Evolutionary conservation across 1,140 invertebrate species (phyloP).

Genomic region (Drosophila sp.): DNA sequence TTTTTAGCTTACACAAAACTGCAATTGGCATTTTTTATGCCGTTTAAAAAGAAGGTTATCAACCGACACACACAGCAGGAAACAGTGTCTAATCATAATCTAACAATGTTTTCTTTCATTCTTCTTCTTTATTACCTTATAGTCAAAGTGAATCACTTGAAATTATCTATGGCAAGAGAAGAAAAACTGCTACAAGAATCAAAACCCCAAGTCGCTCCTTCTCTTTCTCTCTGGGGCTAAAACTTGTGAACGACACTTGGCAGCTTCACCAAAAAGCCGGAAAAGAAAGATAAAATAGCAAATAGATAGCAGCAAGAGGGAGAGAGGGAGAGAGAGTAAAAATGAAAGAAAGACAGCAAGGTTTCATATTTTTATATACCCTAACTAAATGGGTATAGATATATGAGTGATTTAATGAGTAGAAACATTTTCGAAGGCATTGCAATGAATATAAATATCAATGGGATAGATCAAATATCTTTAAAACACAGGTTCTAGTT

Average conservation of each 20-base stretch:
- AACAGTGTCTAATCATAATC: conserved; percentile 10
- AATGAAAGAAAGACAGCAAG: background rate
- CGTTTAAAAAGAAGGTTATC: background rate
- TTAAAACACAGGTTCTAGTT: no score
- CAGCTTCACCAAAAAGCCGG: conserved; percentile 13
- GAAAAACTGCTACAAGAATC: conserved; percentile 1
- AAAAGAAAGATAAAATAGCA: conserved; percentile 3
- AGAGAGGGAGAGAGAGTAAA: background rate
- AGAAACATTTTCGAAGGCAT: no score
- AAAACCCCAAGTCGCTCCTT: background rate
- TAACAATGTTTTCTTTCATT: background rate
- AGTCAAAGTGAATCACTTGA: conserved; percentile 34
- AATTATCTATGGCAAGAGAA: conserved; percentile 25
- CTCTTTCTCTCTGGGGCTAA: background rate
- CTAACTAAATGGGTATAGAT: background rate
- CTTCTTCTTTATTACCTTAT: background rate
- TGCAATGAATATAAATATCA: no score
- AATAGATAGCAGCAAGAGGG: background rate
- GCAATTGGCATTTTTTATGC: background rate
- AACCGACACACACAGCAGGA: background rate
- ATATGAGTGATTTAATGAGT: background rate
- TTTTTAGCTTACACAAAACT: background rate
- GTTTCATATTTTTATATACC: conserved; percentile 3
- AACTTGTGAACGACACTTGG: conserved; percentile 12
- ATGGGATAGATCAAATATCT: no score